Conservation (phyloP, 2,113 vertebrate species). For the Dipodomys merriami region DNA sequence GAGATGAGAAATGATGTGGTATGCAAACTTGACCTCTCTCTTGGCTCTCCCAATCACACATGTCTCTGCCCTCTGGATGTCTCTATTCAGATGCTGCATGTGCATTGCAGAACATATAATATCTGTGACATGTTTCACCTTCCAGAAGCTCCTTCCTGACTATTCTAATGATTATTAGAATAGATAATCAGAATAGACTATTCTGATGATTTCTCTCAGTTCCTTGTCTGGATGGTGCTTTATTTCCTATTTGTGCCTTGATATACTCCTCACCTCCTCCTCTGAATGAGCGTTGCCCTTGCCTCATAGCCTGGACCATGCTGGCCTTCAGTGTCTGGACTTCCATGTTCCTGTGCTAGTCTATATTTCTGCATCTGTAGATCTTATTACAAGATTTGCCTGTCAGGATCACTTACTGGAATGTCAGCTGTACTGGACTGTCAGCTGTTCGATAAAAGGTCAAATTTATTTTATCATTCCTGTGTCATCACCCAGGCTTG, state of each 20-base stretch:
- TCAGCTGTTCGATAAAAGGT: neutral
- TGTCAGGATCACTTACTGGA: neutral
- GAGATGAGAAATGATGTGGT: neutral
- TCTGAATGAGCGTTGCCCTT: neutral
- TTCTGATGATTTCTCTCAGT: constrained; percentile 10
- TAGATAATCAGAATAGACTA: neutral
- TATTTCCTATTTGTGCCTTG: neutral
- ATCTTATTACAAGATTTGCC: neutral
- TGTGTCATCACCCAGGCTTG: neutral
- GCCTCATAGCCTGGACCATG: too few species aligned
- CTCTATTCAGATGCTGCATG: neutral
- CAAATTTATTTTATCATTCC: neutral
- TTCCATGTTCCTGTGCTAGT: neutral
- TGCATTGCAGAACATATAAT: neutral
- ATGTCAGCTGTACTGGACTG: neutral
- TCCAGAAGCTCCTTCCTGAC: neutral
- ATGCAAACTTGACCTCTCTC: neutral
- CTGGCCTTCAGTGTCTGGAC: neutral
- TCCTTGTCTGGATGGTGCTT: neutral
- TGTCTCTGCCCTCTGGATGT: neutral
- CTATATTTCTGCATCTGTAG: constrained; percentile 6
- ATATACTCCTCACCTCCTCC: neutral
- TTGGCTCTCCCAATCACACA: neutral
- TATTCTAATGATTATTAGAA: too few species aligned
- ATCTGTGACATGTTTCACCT: neutral